These are phyloP conservation scores for Leptura quadrifasciata DNA, from an alignment of 2,888 invertebrate genomes.

Conservation along the genomic window DNA sequence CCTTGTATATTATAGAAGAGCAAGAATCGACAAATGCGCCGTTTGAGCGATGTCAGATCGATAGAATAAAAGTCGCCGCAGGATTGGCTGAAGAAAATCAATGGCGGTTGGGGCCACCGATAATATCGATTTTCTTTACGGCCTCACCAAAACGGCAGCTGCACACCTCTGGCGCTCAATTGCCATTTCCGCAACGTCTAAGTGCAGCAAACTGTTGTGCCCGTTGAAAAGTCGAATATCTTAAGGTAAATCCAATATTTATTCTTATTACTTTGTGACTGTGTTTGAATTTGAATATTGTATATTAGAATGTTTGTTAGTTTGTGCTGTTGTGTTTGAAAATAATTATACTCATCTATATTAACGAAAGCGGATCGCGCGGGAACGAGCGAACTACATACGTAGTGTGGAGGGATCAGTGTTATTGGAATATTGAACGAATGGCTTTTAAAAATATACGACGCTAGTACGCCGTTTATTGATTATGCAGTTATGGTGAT, in stretches of 20 bases:
- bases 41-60: constrained; percentile 76
- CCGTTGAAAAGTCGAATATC: neutral
- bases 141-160: constrained; percentile 18
- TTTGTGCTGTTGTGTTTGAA: constrained; percentile 10
- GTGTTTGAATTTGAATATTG: neutral
- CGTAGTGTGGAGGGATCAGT: constrained; percentile 30
- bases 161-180: constrained; percentile 11
- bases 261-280: constrained; percentile 2
- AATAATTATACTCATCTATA: neutral
- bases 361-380: constrained; percentile 9
- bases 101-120: constrained; percentile 80
- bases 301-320: neutral
- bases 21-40: constrained; percentile 62
- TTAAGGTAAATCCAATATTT: constrained; percentile 8
- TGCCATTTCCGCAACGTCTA: constrained; percentile 13
- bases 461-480: constrained; percentile 5
- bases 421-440: constrained; percentile 39
- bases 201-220: constrained; percentile 28
- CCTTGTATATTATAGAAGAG: constrained; percentile 30
- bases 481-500: constrained; percentile 13
- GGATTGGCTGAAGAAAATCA: constrained; percentile 82
- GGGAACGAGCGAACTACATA: constrained; percentile 33
- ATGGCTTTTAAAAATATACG: constrained; percentile 15
- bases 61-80: constrained; percentile 87
- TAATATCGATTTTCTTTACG: constrained; percentile 81